phyloP scores from a whole-genome alignment of 2,113 vertebrate species.

The Tamias sibiricus region DNA sequence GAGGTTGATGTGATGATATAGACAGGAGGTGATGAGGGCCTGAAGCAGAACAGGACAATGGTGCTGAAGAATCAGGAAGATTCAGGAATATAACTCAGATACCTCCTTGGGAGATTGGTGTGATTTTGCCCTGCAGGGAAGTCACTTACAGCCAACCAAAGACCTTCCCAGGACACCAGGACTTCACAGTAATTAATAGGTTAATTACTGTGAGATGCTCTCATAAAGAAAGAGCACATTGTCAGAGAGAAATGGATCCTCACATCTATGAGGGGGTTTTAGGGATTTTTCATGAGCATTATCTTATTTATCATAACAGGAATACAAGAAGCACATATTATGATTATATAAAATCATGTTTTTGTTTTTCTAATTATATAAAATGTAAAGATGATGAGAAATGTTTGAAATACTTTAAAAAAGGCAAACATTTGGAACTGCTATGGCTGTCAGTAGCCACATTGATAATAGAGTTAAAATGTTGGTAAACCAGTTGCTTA shows the following conservation, averaged over 20 bases:
- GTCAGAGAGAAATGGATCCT: neutral
- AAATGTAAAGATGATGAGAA: neutral
- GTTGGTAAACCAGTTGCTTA: neutral
- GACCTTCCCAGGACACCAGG: neutral
- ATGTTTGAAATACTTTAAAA: neutral
- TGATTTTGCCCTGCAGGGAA: neutral
- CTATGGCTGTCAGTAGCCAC: neutral
- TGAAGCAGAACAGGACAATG: neutral
- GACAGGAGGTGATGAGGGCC: neutral
- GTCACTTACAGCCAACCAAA: neutral
- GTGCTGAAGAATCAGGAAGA: neutral
- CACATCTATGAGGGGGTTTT: fast-evolving
- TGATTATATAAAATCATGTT: neutral
- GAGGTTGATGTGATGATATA: neutral
- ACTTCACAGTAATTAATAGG: neutral
- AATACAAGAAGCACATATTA: neutral
- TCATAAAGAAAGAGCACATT: neutral
- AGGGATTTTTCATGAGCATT: neutral
- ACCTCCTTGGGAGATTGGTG: neutral
- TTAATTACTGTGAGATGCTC: neutral
- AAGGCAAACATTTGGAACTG: neutral
- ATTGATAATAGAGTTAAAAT: neutral
- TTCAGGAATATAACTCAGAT: neutral
- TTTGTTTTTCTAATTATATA: neutral
- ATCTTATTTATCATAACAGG: neutral